A percentile compares a stretch with the other conserved stretches of the same genome.
Conservation (phyloP, 2,113 vertebrate species). For the Cottus gobio region DNA sequence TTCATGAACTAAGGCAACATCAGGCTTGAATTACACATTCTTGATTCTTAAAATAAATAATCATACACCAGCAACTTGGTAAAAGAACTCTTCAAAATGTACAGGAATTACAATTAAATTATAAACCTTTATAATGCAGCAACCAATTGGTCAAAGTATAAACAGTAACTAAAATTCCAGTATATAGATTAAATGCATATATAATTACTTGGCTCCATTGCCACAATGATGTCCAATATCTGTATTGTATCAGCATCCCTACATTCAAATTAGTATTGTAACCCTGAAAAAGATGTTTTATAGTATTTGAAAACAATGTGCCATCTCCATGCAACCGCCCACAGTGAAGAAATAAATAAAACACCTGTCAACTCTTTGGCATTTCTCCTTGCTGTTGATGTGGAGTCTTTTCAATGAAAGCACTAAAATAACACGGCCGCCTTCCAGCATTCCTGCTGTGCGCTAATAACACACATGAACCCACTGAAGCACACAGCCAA, state of each 20-base stretch:
- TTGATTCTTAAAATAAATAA: background rate
- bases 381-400: conserved; percentile 50
- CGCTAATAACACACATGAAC: conserved; percentile 63
- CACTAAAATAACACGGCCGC: conserved; percentile 52
- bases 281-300: background rate
- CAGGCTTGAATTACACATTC: background rate
- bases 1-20: background rate
- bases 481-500: conserved; percentile 40
- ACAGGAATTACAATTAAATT: background rate
- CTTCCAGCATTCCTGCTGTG: conserved; percentile 59
- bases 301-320: conserved; percentile 25
- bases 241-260: background rate
- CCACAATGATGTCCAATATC: background rate
- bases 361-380: conserved; percentile 56
- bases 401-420: conserved; percentile 56
- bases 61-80: background rate
- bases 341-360: conserved; percentile 55
- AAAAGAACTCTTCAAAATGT: background rate
- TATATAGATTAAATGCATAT: background rate
- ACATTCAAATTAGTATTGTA: background rate
- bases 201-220: background rate
- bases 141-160: no score
- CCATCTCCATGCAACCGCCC: conserved; percentile 27
- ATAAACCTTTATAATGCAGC: background rate
- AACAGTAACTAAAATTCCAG: no score